phyloP scores from a whole-genome alignment of 2,888 invertebrate species.

The Nomada flava region DNA sequence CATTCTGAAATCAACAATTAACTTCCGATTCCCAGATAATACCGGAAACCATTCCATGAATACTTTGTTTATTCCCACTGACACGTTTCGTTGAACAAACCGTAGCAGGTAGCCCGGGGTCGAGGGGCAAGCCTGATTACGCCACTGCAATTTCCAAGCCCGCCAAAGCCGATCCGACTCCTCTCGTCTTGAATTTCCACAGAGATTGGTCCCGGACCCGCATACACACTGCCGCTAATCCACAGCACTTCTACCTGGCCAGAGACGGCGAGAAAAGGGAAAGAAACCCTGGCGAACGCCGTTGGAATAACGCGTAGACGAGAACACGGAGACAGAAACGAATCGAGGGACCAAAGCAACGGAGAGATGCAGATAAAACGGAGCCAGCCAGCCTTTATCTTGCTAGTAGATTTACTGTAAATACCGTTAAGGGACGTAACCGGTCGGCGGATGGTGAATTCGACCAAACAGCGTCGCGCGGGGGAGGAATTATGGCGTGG shows the following conservation, averaged over 20 bases:
- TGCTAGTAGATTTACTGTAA: slow-evolving; percentile 59
- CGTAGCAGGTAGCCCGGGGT: slow-evolving; percentile 1
- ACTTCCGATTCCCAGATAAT: too few species aligned
- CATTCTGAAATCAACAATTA: too few species aligned
- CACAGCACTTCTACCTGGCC: slow-evolving; percentile 1
- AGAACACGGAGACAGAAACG: not conserved
- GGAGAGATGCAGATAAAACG: slow-evolving; percentile 57
- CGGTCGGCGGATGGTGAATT: slow-evolving; percentile 32
- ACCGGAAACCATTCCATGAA: too few species aligned
- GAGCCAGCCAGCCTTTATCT: slow-evolving; percentile 45
- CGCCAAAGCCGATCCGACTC: slow-evolving; percentile 43
- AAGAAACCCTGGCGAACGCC: not conserved
- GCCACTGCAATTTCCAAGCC: slow-evolving; percentile 57
- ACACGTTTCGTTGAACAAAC: too few species aligned
- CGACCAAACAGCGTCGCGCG: slow-evolving; percentile 4
- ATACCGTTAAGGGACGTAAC: slow-evolving; percentile 53
- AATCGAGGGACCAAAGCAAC: slow-evolving; percentile 34
- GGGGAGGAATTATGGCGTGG: slow-evolving; percentile 16
- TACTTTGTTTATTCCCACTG: too few species aligned
- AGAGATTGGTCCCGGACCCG: slow-evolving; percentile 63
- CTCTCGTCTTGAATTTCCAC: slow-evolving; percentile 69
- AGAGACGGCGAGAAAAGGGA: slow-evolving; percentile 7
- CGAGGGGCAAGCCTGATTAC: slow-evolving; percentile 57
- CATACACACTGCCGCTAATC: slow-evolving; percentile 52
- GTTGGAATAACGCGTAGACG: not conserved